Evolutionary conservation across 2,888 invertebrate genomes (phyloP), one percentile per base, ranked within the genome.

Genomic region (Adelphocoris suturalis): DNA sequence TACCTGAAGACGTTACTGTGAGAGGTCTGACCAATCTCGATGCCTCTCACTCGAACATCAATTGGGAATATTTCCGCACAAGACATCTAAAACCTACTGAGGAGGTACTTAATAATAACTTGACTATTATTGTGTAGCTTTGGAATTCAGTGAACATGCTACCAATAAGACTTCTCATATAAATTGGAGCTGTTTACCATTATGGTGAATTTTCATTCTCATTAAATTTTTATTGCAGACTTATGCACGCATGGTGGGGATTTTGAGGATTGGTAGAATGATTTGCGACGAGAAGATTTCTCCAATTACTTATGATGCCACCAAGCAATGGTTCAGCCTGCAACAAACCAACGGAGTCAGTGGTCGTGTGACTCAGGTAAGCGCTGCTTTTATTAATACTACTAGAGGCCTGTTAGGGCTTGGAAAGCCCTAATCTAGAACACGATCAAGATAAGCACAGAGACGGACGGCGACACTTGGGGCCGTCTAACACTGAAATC

Each of bases 211-310:
- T 61, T 3, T 61, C 7, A 23, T 19, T 61, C 19, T 48, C 4
- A 3, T n/a, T n/a, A n/a, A n/a, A n/a, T n/a, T n/a, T n/a, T n/a
- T n/a, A n/a, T n/a, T 81, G 19, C 76, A 91, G 92, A 96, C 96
- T 88, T 94, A 97, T 37, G 94, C 97, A 91, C 95, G 98, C 92
- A 95, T 96, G 75, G 94, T 96, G 89, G 97, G 97, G 93, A 95
- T 98, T 92, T 94, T 97, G 52, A 95, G 96, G 91, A 98, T 98
- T 94, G 98, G 97, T 2, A 95, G 96, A 92, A 95, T 94, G 92
- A 93, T 97, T 91, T 95, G 96, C 85, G 94, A 95, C 4, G 94
- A 96, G 86, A 94, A 95, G 84, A 95, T 96, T 91, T 95, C 96
- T n/a, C 95, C 95, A 46, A 95, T 97, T 78, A 94, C 93, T 86